A percentile compares a stretch with the other conserved stretches of the same genome.
Conservation (phyloP, 2,797 vertebrate genomes). For the Vultur gryphus region DNA sequence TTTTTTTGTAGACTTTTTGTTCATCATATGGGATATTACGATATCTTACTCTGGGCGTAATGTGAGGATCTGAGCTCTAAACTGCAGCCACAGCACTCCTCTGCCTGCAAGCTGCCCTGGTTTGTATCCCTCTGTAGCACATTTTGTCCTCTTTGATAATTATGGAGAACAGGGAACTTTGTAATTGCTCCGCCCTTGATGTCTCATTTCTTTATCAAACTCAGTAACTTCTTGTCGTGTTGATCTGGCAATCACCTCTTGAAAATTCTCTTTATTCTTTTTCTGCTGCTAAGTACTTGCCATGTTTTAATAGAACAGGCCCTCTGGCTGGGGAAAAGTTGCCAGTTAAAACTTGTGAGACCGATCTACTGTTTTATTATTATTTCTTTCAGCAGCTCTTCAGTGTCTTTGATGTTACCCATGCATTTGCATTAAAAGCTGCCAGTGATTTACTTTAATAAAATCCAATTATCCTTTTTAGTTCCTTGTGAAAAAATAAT, state of each 20-base stretch:
- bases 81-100: not conserved
- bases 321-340: conserved; percentile 30
- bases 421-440: conserved; percentile 28
- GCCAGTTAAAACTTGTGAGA: not conserved
- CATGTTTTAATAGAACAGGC: conserved; percentile 15
- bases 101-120: not conserved
- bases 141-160: not conserved
- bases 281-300: not conserved
- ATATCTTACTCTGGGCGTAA: not conserved
- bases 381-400: conserved; percentile 30
- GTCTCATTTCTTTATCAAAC: conserved; percentile 20
- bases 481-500: conserved; percentile 10
- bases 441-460: conserved; percentile 27
- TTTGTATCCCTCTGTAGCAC: not conserved
- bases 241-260: conserved; percentile 17
- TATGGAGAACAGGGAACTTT: not conserved
- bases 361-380: not conserved
- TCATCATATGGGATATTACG: not conserved
- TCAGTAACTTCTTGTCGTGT: not conserved
- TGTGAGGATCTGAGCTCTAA: not conserved
- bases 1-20: not conserved
- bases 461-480: conserved; percentile 11
- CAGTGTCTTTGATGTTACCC: conserved; percentile 27
- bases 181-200: not conserved
- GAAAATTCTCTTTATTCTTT: conserved; percentile 60